phyloP scores from a whole-genome alignment of 2,113 vertebrate genomes.

The Eonycteris spelaea region DNA sequence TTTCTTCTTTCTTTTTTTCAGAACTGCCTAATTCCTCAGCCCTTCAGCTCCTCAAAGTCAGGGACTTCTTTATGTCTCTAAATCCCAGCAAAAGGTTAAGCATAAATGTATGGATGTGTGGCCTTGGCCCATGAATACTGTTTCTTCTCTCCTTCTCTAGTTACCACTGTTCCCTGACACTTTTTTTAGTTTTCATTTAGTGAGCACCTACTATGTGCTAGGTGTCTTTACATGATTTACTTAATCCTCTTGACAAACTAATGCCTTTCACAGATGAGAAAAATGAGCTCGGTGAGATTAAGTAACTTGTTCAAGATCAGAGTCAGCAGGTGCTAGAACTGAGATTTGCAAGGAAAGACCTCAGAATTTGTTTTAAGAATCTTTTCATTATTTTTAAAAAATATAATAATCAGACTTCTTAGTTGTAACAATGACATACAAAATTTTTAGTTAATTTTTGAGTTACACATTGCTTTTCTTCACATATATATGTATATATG shows the following conservation, averaged over 20 bases:
- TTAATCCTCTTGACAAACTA: constrained; percentile 11
- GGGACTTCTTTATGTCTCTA: background rate
- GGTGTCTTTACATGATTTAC: background rate
- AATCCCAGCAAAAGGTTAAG: background rate
- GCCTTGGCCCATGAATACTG: background rate
- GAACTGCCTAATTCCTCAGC: background rate
- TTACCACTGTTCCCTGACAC: background rate
- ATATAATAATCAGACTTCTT: background rate
- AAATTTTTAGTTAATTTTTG: constrained; percentile 31
- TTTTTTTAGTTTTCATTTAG: constrained; percentile 19
- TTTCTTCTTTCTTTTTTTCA: background rate
- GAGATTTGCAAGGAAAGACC: background rate
- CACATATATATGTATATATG: background rate
- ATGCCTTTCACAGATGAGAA: constrained; percentile 15
- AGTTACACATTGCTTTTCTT: background rate
- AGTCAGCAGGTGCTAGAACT: constrained; percentile 1
- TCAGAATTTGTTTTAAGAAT: background rate
- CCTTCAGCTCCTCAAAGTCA: background rate
- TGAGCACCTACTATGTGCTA: background rate
- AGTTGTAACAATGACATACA: background rate
- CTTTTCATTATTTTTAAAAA: constrained; percentile 3
- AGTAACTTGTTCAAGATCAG: background rate
- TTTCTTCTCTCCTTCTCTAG: background rate
- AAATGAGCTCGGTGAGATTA: background rate
- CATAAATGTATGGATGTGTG: background rate